Base-by-base conservation (phyloP, 2,888 invertebrate genomes). In the Thecophora atra region DNA sequence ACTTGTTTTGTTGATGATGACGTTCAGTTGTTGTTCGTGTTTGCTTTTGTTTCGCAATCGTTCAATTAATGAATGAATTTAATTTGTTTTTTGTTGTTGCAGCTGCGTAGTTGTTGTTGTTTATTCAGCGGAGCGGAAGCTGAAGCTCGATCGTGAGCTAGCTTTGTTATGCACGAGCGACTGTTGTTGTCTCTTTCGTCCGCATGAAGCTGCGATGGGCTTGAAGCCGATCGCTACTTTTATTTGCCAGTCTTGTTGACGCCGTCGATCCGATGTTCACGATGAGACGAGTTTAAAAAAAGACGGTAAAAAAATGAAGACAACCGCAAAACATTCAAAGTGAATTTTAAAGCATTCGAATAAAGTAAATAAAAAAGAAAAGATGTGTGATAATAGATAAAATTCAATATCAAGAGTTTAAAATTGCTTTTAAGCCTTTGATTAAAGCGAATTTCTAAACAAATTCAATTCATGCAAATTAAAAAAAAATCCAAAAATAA, bases 251-350 rank as follows among this genome's bases (percentile, higher is more conserved):
- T 70, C 70, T 51, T 24, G 21, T 21, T 70, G 70, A 63, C 70
- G 70, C 70, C 70, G 70, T 70, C 52, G 52, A 5, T 21, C 52
- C 51, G 63, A 30, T 21, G 62, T 21, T 70, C 63, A 70, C 63
- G 52, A 8, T 19, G 17, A 21, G 28, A 30, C 21, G 62, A n/a
- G 47, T 24, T 52, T 30, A 63, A 51, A 62, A 63, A 24, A n/a
- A 19, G 13, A 11, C 21, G 26, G 15, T 56, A 24, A 42, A 56
- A 54, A 56, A 13, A 24, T 3, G 17, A 67, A 56, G 4, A 8
- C 37, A 42, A 67, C 37, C 24, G 13, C 5, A 54, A 21, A 17
- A 67, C 13, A 37, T 67, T 37, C 37, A 19, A 30, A 54, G 19
- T 2, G 19, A 54, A n/a, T n/a, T 63, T 63, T 44, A 63, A 63